A percentile compares a stretch with the other conserved stretches of the same genome.
Evolutionary conservation across 2,888 invertebrate species (phyloP).

Genomic region (Mongoloraphidia duomilia): DNA sequence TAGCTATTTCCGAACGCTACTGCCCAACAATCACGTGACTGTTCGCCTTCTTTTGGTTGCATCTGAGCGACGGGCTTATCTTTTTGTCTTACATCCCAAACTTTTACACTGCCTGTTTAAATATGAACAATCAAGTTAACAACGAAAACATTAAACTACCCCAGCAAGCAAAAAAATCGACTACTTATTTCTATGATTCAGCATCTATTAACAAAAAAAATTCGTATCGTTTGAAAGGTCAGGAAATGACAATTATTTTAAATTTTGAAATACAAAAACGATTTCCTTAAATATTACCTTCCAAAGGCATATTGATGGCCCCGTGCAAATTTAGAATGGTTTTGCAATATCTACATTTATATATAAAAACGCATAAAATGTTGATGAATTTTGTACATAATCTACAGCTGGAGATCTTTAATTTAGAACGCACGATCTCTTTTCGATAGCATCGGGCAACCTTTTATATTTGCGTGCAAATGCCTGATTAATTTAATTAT

Average conservation of each 20-base stretch:
- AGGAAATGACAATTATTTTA: too few species aligned
- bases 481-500: background rate
- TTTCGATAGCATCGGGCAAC: too few species aligned
- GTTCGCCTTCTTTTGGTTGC: slow-evolving; percentile 55
- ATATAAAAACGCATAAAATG: background rate
- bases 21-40: slow-evolving; percentile 81
- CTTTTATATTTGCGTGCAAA: background rate
- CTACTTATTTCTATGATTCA: too few species aligned
- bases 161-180: too few species aligned
- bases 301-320: too few species aligned
- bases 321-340: too few species aligned
- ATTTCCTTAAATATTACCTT: too few species aligned
- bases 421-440: background rate
- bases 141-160: background rate
- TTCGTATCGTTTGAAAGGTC: too few species aligned
- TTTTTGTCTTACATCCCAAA: slow-evolving; percentile 91
- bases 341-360: too few species aligned
- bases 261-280: too few species aligned
- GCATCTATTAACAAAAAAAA: too few species aligned
- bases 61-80: slow-evolving; percentile 80
- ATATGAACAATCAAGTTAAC: background rate
- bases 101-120: slow-evolving; percentile 61
- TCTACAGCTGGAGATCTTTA: background rate
- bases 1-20: slow-evolving; percentile 87
- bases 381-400: background rate